Base-by-base conservation (phyloP, 2,113 vertebrate species). In the Hippocampus guttulatus region DNA sequence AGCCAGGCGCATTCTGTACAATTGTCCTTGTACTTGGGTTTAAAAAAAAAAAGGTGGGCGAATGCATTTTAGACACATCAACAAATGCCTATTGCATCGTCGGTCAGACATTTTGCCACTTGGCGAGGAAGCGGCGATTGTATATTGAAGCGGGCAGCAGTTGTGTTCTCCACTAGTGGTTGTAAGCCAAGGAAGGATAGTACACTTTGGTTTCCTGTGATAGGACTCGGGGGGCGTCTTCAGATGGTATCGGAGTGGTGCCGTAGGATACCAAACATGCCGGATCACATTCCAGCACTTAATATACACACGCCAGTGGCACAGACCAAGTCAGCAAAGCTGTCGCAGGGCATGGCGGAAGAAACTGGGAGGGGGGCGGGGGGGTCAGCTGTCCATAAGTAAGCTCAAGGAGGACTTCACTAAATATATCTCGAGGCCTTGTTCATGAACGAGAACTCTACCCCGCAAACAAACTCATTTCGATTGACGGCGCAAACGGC, bases 1-100 rank as follows among this genome's bases (percentile, higher is more conserved):
- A 88, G 71, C 77, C 78, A 74, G 75, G 71, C 78, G 75, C 73
- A 82, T 84, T 77, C 68, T 73, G 74, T 72, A 85, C 73, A 78
- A 75, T 75, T 70, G 67, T 86, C 85, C 68, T 70, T 76, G 67
- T 86, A 86, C 68, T 70, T 76, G 41, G 81, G 81, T 81, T 66
- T 70, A 71, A 83, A 52, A 55, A 30, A 55, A 52, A 52, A 58
- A 83, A 82, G 81, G 79, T 83, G 81, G 23, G 67, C 63, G 7
- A 64, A 67, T 82, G 11, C 43, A 78, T 76, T 82, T 73, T 23
- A 70, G 41, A 75, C 76, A 70, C 55, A 1, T 2, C 23, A 60
- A 62, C 62, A 71, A 74, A 16, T 25, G 33, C 45, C 10, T 14
- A 18, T 8, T 55, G 6, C 1, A 47, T 62, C 47, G 23, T 71